Evolutionary conservation across 2,797 vertebrate species (phyloP).

Genomic region (Danionella dracula): DNA sequence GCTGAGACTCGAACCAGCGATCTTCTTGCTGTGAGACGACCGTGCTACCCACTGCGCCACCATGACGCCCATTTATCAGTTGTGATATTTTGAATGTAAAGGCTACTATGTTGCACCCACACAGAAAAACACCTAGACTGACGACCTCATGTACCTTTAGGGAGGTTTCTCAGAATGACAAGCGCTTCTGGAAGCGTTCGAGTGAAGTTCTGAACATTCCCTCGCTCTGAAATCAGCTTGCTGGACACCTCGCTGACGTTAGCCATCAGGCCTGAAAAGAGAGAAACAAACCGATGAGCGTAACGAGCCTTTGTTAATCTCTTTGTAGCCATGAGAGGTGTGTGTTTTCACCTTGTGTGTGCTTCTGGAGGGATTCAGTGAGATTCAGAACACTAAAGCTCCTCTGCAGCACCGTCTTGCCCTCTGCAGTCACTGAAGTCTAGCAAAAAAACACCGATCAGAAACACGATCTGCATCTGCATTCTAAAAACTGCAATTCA

Average conservation of each 20-base stretch:
- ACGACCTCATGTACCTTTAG: constrained; percentile 77
- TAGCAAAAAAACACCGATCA: neutral
- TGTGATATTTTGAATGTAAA: too few relatives aligned
- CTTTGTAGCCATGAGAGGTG: neutral
- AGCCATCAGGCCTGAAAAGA: constrained; percentile 60
- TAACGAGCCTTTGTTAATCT: neutral
- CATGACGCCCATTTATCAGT: too few relatives aligned
- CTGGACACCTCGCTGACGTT: constrained; percentile 63
- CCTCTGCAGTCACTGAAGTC: constrained; percentile 49
- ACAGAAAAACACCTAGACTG: too few relatives aligned
- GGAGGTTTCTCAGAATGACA: constrained; percentile 59
- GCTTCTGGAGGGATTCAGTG: constrained; percentile 56
- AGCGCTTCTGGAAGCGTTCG: constrained; percentile 66
- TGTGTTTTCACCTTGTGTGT: constrained; percentile 62
- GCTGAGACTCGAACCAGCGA: too few relatives aligned
- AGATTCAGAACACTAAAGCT: constrained; percentile 63
- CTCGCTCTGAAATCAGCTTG: constrained; percentile 59
- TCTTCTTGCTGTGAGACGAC: too few relatives aligned
- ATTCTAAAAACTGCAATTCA: too few relatives aligned
- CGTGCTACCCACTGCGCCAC: too few relatives aligned
- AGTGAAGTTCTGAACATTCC: constrained; percentile 57
- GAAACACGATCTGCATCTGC: too few relatives aligned
- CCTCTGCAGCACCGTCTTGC: constrained; percentile 50
- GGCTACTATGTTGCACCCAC: too few relatives aligned
- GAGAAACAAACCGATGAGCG: neutral